Evolutionary conservation across 2,888 invertebrate species (phyloP).

Genomic region (Microchrysa polita): DNA sequence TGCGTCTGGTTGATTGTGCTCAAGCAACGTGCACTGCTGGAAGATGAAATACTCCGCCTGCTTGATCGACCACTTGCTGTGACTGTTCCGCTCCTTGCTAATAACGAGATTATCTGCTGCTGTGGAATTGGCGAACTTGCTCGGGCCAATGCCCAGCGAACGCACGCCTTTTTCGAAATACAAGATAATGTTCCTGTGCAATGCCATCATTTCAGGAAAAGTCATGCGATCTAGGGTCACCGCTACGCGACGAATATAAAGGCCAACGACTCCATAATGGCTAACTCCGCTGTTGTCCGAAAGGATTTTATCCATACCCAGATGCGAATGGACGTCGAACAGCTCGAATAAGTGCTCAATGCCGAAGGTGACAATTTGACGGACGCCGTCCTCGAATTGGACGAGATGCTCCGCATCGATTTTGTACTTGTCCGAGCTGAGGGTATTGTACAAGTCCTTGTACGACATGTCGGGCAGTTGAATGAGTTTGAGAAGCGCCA

Average conservation of each 20-base stretch:
- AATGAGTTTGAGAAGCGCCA: slow-evolving; percentile 80
- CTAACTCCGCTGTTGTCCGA: slow-evolving; percentile 65
- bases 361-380: slow-evolving; percentile 64
- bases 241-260: slow-evolving; percentile 83
- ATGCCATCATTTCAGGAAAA: slow-evolving; percentile 81
- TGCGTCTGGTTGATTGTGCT: slow-evolving; percentile 83
- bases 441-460: slow-evolving; percentile 71
- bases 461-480: slow-evolving; percentile 82
- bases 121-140: slow-evolving; percentile 50
- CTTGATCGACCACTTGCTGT: slow-evolving; percentile 82
- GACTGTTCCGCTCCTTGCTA: slow-evolving; percentile 60
- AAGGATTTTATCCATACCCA: slow-evolving; percentile 69
- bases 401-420: slow-evolving; percentile 62
- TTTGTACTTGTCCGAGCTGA: slow-evolving; percentile 64
- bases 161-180: slow-evolving; percentile 71
- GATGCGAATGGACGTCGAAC: slow-evolving; percentile 69
- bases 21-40: slow-evolving; percentile 83
- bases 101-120: slow-evolving; percentile 53
- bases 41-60: slow-evolving; percentile 91
- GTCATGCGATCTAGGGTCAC: slow-evolving; percentile 84
- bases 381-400: slow-evolving; percentile 69
- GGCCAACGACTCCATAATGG: slow-evolving; percentile 69
- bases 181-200: slow-evolving; percentile 76
- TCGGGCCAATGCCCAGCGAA: slow-evolving; percentile 47
- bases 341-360: slow-evolving; percentile 75